These are phyloP conservation scores for Nesospiza acunhae DNA, from an alignment of 2,113 vertebrate species.

Conservation along the genomic window DNA sequence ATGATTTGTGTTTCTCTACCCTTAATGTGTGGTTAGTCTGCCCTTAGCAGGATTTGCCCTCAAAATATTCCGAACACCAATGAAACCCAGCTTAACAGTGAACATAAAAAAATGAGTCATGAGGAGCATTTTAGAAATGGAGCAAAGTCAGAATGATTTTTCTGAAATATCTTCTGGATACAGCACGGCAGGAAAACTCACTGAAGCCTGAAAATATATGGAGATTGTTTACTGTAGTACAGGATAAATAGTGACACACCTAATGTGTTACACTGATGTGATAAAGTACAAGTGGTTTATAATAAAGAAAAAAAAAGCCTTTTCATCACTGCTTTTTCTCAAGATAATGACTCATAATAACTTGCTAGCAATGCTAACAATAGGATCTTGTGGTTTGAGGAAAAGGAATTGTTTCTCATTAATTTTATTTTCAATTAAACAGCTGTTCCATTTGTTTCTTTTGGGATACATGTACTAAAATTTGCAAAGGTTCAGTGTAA, in stretches of 20 bases:
- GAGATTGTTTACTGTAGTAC: neutral
- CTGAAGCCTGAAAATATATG: constrained; percentile 14
- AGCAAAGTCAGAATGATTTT: neutral
- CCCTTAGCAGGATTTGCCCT: neutral
- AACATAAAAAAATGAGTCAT: neutral
- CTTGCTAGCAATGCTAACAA: neutral
- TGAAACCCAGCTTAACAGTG: neutral
- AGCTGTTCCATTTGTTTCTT: neutral
- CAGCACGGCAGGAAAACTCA: neutral
- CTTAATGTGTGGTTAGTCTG: neutral
- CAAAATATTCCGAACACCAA: neutral
- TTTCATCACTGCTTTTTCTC: neutral
- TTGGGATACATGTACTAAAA: neutral
- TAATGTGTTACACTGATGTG: neutral
- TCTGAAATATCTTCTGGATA: neutral
- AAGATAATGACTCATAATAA: neutral
- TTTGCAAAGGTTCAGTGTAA: neutral
- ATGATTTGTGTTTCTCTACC: neutral
- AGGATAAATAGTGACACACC: neutral
- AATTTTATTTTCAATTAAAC: constrained; percentile 14
- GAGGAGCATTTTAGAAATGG: neutral
- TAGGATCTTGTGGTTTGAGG: neutral
- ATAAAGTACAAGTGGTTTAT: neutral
- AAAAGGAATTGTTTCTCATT: constrained; percentile 12
- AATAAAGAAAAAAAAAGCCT: neutral